Evolutionary conservation across 1,140 invertebrate genomes (phyloP).

Genomic region (Lepidurus apus): DNA sequence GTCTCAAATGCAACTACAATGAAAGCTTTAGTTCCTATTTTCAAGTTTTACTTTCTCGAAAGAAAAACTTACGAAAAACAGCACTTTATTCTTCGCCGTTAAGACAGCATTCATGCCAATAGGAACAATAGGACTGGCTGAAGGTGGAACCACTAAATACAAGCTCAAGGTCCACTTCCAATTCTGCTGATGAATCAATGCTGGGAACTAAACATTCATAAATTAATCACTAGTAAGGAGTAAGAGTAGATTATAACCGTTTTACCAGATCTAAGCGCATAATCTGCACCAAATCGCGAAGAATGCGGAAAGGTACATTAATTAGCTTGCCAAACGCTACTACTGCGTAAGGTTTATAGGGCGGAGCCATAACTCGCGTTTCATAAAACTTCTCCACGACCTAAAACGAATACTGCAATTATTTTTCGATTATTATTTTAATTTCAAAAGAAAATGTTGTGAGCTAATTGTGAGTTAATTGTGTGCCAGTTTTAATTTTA

Average conservation of each 20-base stretch:
- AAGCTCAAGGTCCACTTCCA: constrained; percentile 81
- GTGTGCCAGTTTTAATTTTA: neutral
- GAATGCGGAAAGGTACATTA: constrained; percentile 71
- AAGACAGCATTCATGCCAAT: constrained; percentile 76
- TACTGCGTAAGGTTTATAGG: constrained; percentile 82
- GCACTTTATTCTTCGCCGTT: constrained; percentile 73
- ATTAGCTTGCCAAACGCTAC: constrained; percentile 75
- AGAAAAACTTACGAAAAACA: constrained; percentile 72
- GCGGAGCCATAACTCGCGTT: constrained; percentile 71
- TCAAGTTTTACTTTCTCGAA: constrained; percentile 16
- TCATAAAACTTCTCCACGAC: constrained; percentile 85
- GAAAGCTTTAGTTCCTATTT: neutral
- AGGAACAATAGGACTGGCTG: constrained; percentile 73
- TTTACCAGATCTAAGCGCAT: constrained; percentile 70
- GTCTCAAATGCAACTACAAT: constrained; percentile 64
- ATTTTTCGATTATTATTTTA: constrained; percentile 20
- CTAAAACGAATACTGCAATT: constrained; percentile 48
- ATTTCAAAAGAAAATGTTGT: neutral
- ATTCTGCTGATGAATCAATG: constrained; percentile 57
- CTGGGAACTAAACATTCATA: constrained; percentile 44
- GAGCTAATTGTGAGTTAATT: neutral
- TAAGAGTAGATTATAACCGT: neutral
- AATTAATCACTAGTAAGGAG: neutral
- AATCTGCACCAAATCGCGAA: constrained; percentile 86
- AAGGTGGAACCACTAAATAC: constrained; percentile 83